These are phyloP conservation scores for Sphaeridia pumilis DNA, from an alignment of 2,888 invertebrate genomes.

Conservation along the genomic window DNA sequence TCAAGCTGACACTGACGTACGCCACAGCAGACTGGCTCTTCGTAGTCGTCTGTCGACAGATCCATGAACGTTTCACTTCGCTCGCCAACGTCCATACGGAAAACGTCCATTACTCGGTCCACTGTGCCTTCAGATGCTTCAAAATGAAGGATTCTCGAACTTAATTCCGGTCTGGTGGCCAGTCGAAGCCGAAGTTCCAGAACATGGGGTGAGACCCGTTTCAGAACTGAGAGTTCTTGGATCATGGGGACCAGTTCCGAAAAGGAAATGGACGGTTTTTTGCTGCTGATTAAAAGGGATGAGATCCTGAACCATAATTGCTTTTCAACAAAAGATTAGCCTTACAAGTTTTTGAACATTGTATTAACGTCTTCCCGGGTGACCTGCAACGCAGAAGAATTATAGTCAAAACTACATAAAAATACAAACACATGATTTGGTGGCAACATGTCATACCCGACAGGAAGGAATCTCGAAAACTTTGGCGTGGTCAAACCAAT, in stretches of 20 bases:
- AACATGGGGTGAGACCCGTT: conserved; percentile 1
- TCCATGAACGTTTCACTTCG: conserved; percentile 1
- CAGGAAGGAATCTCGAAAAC: too few relatives aligned
- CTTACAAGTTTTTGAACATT: too few relatives aligned
- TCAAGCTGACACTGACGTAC: conserved; percentile 1
- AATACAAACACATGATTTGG: too few relatives aligned
- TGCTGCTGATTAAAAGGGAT: too few relatives aligned
- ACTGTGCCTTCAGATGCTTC: conserved; percentile 8
- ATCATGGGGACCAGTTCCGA: conserved; percentile 4
- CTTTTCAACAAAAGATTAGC: too few relatives aligned
- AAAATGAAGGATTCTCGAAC: not conserved
- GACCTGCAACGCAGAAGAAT: too few relatives aligned
- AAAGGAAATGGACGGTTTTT: conserved; percentile 2
- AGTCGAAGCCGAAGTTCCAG: not conserved
- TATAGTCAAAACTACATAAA: too few relatives aligned
- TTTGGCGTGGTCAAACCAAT: too few relatives aligned
- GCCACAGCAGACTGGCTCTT: conserved; percentile 12
- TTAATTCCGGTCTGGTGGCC: not conserved
- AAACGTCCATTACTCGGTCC: conserved; percentile 12
- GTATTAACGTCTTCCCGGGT: too few relatives aligned
- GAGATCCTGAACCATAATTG: too few relatives aligned
- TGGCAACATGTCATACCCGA: too few relatives aligned
- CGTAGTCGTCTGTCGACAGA: conserved; percentile 4
- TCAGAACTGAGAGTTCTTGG: not conserved
- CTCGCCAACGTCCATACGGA: not conserved